Base-by-base conservation (phyloP, 2,888 invertebrate genomes). In the Neuroscelio doddi region DNA sequence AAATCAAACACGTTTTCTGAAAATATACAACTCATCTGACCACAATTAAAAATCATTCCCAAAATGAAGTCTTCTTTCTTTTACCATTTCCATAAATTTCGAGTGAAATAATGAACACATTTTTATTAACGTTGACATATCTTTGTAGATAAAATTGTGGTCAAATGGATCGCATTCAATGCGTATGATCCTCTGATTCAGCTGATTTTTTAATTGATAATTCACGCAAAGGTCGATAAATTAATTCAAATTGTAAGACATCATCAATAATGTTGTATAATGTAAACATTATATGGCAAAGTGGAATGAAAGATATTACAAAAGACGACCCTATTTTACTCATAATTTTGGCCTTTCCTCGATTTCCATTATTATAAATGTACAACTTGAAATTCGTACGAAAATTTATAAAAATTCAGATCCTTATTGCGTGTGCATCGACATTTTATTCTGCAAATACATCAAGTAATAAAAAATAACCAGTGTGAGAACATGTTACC, bases 191-290 rank as follows among this genome's bases (percentile, higher is more conserved):
- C 58, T 55, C 58, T 49, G 46, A 51, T 51, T 63, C 57, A 59
- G 67, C 67, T 63, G 62, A 62, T 62, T 66, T 66, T 62, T 62
- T 66, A 62, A 66, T 55, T 63, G 41, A 57, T 10, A 27, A 57
- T 66, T 55, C 50, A 46, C 51, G 62, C 57, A 62, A 67, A 61
- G 47, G 34, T 67, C 58, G 58, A 62, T n/a, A 27, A 59, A 62
- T 45, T 51, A 53, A 59, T 67, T 67, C 38, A 64, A 56, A 56
- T 64, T 59, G 49, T 59, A 58, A 67, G 59, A 51, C 51, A 66
- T 62, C 57, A 59, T 67, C 63, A 63, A 51, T 67, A 63, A 67
- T 63, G 63, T 66, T 66, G 62, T 66, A 58, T 62, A 66, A 62
- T 62, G 62, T 66, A 66, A 62, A 66, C 63, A 63, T 59, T 58